Conservation (phyloP, 30 jellyfish, hydroid and myxozoan genomes). For the Pseudorhiza aurosa region DNA sequence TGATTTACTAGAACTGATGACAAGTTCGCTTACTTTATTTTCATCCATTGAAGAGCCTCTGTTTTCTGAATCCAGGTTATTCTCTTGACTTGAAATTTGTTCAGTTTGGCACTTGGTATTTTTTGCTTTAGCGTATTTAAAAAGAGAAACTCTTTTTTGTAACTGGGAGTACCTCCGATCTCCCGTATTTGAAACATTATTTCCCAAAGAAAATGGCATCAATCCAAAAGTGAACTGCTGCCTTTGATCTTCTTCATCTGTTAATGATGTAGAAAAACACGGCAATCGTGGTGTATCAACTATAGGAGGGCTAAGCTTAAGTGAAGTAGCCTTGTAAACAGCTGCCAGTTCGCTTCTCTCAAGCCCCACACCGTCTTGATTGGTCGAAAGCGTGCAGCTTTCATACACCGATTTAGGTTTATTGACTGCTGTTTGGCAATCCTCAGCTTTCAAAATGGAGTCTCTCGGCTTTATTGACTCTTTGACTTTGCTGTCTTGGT, state of each 20-base stretch:
- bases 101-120: neutral
- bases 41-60: neutral
- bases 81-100: neutral
- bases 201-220: too few relatives aligned
- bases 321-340: too few relatives aligned
- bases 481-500: neutral
- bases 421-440: neutral
- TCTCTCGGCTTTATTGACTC: neutral
- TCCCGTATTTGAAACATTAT: too few relatives aligned
- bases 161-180: too few relatives aligned
- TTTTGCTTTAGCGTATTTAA: neutral
- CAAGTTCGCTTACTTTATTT: neutral
- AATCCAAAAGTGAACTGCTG: neutral
- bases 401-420: neutral
- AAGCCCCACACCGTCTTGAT: neutral
- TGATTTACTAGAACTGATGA: too few relatives aligned
- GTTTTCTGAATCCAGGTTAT: neutral
- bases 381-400: neutral
- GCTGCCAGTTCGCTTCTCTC: neutral
- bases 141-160: constrained; percentile 5
- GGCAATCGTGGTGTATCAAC: neutral
- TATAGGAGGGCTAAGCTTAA: neutral
- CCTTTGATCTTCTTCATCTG: neutral
- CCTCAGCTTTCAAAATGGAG: neutral
- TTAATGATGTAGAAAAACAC: neutral